Conservation (phyloP, 2,797 vertebrate genomes). For the Rhinatrema bivittatum region DNA sequence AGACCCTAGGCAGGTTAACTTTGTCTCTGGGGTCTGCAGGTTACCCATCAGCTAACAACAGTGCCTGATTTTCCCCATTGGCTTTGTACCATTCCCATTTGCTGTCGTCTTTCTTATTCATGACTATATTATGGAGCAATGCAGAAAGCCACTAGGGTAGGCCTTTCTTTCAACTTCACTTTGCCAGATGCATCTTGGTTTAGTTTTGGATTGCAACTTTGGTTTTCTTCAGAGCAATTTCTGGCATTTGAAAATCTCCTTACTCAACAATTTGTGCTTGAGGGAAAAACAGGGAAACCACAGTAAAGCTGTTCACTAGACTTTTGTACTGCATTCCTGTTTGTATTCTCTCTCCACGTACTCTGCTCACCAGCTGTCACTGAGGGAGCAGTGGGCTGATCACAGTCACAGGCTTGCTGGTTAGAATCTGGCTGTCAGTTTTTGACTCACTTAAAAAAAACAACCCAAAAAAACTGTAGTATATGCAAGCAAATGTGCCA, state of each 20-base stretch:
- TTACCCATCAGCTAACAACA: too few species aligned
- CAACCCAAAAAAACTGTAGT: slow-evolving; percentile 5
- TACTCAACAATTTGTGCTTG: slow-evolving; percentile 52
- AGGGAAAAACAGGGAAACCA: slow-evolving; percentile 42
- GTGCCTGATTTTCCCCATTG: slow-evolving; percentile 17
- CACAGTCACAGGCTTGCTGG: slow-evolving; percentile 8
- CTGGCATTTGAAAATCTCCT: slow-evolving; percentile 57
- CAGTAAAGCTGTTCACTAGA: slow-evolving; percentile 22
- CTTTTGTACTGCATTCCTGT: slow-evolving; percentile 27
- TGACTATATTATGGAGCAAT: slow-evolving; percentile 9
- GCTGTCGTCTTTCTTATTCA: slow-evolving; percentile 8
- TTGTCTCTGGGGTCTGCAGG: too few species aligned
- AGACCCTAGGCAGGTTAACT: too few species aligned
- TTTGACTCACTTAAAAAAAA: not conserved
- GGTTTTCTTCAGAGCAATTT: slow-evolving; percentile 47
- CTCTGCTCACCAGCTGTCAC: slow-evolving; percentile 31
- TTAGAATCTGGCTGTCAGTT: slow-evolving; percentile 16
- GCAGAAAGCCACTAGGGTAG: slow-evolving; percentile 13
- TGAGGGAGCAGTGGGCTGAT: slow-evolving; percentile 29
- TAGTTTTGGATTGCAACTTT: slow-evolving; percentile 21
- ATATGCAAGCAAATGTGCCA: slow-evolving; percentile 12
- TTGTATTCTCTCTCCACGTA: slow-evolving; percentile 44
- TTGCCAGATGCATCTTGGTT: slow-evolving; percentile 32
- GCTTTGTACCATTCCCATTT: slow-evolving; percentile 6
- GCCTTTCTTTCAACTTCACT: slow-evolving; percentile 23